Evolutionary conservation across 2,797 vertebrate species (phyloP).

Genomic region (Lerista edwardsae): DNA sequence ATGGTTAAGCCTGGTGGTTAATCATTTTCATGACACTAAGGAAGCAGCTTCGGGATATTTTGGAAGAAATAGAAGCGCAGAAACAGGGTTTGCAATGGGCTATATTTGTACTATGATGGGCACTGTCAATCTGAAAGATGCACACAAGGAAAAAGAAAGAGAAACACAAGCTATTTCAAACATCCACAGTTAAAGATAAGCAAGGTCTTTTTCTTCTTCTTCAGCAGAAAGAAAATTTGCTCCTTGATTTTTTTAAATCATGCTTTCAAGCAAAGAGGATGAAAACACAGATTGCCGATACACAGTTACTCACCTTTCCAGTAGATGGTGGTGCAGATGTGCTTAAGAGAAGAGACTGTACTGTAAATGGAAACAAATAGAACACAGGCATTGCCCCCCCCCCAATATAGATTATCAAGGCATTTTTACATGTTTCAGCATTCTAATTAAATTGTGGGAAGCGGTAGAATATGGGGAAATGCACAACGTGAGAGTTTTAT

Average conservation of each 20-base stretch:
- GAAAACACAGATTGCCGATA: slow-evolving; percentile 53
- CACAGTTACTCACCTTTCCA: slow-evolving; percentile 77
- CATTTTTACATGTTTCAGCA: slow-evolving; percentile 32
- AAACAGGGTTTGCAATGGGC: slow-evolving; percentile 35
- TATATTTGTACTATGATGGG: slow-evolving; percentile 33
- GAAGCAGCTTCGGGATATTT: background rate
- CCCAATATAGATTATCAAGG: slow-evolving; percentile 39
- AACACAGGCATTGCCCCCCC: slow-evolving; percentile 32
- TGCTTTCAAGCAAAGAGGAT: slow-evolving; percentile 14
- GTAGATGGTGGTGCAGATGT: slow-evolving; percentile 81
- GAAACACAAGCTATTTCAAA: background rate
- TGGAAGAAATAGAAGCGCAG: background rate
- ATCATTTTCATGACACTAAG: background rate
- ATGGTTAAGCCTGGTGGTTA: background rate
- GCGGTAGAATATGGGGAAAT: slow-evolving; percentile 7
- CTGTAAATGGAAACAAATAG: slow-evolving; percentile 53
- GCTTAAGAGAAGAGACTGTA: slow-evolving; percentile 60
- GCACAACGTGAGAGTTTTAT: background rate
- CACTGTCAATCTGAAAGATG: background rate
- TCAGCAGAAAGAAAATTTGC: too few relatives aligned
- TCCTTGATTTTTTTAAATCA: background rate
- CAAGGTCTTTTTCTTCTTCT: slow-evolving; percentile 2
- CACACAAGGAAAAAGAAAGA: too few relatives aligned
- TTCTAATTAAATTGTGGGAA: slow-evolving; percentile 45
- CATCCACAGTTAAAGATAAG: background rate